Conservation (phyloP, 2,113 vertebrate genomes). For the Orcinus orca region DNA sequence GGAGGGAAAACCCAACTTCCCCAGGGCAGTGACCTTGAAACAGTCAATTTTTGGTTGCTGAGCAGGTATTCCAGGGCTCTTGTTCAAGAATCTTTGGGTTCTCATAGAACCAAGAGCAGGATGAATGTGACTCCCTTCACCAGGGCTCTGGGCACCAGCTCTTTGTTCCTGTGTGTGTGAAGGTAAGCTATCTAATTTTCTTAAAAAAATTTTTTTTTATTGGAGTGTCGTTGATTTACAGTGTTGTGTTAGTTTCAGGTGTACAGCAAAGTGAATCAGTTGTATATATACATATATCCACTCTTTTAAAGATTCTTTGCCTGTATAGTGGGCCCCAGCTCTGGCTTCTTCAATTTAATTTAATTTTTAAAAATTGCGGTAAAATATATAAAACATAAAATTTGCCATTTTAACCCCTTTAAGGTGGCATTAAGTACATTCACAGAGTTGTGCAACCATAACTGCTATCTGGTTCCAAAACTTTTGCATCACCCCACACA, state of each 20-base stretch:
- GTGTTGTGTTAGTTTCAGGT: too few species aligned
- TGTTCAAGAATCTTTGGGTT: not conserved
- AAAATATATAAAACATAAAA: not conserved
- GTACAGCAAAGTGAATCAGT: too few species aligned
- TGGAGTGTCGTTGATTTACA: too few species aligned
- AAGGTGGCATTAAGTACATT: not conserved
- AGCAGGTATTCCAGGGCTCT: not conserved
- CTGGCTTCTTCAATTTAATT: not conserved
- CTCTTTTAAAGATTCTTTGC: too few species aligned
- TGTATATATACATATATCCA: too few species aligned
- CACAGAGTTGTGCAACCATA: not conserved
- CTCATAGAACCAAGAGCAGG: not conserved
- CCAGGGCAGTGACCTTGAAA: not conserved
- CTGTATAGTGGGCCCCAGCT: not conserved
- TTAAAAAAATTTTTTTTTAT: too few species aligned
- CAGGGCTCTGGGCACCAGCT: not conserved
- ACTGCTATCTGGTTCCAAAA: not conserved
- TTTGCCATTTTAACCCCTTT: not conserved
- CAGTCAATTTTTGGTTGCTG: not conserved
- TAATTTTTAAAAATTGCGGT: not conserved
- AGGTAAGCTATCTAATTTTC: too few species aligned
- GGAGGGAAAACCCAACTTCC: not conserved
- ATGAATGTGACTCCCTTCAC: not conserved
- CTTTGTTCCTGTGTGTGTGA: not conserved
- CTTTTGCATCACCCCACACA: not conserved